Conservation (phyloP, 2,797 vertebrate genomes). For the Crenichthys baileyi region DNA sequence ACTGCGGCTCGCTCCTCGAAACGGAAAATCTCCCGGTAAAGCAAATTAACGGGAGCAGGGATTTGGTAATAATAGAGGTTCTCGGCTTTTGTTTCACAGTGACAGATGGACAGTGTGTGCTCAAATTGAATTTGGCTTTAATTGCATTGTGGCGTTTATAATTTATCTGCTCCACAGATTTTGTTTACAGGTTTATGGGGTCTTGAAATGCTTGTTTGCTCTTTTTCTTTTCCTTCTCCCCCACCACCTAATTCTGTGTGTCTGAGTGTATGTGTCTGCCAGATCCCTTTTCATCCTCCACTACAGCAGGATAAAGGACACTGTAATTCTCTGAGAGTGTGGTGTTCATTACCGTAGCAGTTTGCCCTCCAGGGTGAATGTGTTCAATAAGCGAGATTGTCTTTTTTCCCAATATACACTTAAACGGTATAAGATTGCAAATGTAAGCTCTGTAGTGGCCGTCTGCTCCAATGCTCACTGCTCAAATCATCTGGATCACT, state of each 20-base stretch:
- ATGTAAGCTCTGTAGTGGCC: constrained; percentile 76
- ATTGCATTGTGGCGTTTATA: constrained; percentile 99
- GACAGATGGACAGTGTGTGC: constrained; percentile 99
- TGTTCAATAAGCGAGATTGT: constrained; percentile 90
- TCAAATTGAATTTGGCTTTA: constrained; percentile 99
- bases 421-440: constrained; percentile 84
- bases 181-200: constrained; percentile 98
- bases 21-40: constrained; percentile 94
- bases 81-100: constrained; percentile 97
- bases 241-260: neutral
- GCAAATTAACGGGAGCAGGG: constrained; percentile 97
- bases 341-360: constrained; percentile 90
- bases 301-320: constrained; percentile 88
- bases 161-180: constrained; percentile 99
- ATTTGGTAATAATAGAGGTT: constrained; percentile 96
- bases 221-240: constrained; percentile 30
- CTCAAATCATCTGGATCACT: constrained; percentile 81
- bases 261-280: constrained; percentile 50
- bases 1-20: constrained; percentile 90
- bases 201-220: constrained; percentile 89
- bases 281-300: constrained; percentile 79
- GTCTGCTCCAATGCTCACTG: constrained; percentile 79
- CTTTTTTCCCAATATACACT: constrained; percentile 83
- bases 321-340: constrained; percentile 90
- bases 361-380: constrained; percentile 87